Evolutionary conservation across 2,888 invertebrate genomes (phyloP).

Genomic region (Agrotis segetum): DNA sequence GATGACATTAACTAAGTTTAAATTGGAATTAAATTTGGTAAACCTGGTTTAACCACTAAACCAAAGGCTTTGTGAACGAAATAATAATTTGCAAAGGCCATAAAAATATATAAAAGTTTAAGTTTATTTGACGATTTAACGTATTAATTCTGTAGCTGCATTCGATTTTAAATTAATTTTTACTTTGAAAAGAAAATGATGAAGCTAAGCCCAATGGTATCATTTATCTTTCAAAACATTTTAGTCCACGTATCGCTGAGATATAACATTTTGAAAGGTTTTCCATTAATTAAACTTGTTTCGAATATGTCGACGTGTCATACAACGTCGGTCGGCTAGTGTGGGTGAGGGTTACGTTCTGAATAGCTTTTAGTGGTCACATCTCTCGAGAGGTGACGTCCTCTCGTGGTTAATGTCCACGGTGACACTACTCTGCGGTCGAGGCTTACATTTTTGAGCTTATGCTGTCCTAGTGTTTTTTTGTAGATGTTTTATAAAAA

Average conservation of each 20-base stretch:
- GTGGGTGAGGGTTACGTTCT: conserved; percentile 40
- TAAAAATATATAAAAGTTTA: not conserved
- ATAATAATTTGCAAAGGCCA: conserved; percentile 18
- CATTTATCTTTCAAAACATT: conserved; percentile 38
- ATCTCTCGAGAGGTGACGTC: conserved; percentile 46
- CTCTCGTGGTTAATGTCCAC: conserved; percentile 49
- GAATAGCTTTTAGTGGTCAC: conserved; percentile 62
- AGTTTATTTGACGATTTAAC: too few species aligned
- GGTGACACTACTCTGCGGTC: conserved; percentile 50
- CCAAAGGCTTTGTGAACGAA: conserved; percentile 6
- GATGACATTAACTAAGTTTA: conserved; percentile 38
- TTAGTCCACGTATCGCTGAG: conserved; percentile 22
- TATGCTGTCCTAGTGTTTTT: conserved; percentile 38
- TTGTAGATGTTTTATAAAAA: conserved; percentile 2
- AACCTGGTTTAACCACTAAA: conserved; percentile 17
- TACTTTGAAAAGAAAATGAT: conserved; percentile 4
- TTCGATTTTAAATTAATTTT: conserved; percentile 7
- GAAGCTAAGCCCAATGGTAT: conserved; percentile 10
- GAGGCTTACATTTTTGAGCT: conserved; percentile 46
- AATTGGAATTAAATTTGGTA: conserved; percentile 35
- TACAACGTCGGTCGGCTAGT: conserved; percentile 21
- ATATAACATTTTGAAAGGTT: conserved; percentile 19
- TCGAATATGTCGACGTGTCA: conserved; percentile 39
- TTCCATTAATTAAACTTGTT: conserved; percentile 51
- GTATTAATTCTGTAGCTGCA: not conserved